A percentile compares a stretch with the other conserved stretches of the same genome.
These are phyloP conservation scores for Synergus umbraculus DNA, from an alignment of 2,888 invertebrate genomes.

Conservation along the genomic window DNA sequence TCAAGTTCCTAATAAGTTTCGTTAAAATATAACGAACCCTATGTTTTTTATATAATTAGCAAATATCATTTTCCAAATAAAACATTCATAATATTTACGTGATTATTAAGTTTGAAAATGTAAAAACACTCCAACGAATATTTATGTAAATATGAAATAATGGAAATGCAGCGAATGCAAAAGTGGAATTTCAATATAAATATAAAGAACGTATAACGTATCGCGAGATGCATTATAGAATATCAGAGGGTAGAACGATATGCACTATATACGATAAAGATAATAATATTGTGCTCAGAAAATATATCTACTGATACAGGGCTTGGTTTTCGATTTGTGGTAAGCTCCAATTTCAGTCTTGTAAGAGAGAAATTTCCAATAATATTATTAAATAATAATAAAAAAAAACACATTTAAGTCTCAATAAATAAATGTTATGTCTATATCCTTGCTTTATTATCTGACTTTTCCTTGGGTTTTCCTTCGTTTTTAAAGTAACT, in stretches of 20 bases:
- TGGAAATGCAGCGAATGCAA: neutral
- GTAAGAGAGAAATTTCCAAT: neutral
- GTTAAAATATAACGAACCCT: neutral
- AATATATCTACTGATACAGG: conserved; percentile 5
- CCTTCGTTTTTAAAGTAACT: too few relatives aligned
- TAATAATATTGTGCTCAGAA: conserved; percentile 11
- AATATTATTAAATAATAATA: neutral
- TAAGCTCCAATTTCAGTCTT: conserved; percentile 15
- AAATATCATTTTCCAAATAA: too few relatives aligned
- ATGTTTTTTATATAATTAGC: too few relatives aligned
- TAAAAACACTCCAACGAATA: neutral
- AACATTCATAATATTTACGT: too few relatives aligned
- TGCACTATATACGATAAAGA: neutral
- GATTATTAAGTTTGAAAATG: too few relatives aligned
- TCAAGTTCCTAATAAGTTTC: too few relatives aligned
- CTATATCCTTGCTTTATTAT: neutral
- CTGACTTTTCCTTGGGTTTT: neutral
- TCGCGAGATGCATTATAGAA: conserved; percentile 18
- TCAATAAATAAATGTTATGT: neutral
- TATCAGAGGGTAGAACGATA: conserved; percentile 22
- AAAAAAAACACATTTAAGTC: neutral
- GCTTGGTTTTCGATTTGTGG: neutral
- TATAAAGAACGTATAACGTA: neutral
- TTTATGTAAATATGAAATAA: neutral
- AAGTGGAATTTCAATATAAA: neutral